Evolutionary conservation across 2,113 vertebrate genomes (phyloP).

Genomic region (Bufo bufo): DNA sequence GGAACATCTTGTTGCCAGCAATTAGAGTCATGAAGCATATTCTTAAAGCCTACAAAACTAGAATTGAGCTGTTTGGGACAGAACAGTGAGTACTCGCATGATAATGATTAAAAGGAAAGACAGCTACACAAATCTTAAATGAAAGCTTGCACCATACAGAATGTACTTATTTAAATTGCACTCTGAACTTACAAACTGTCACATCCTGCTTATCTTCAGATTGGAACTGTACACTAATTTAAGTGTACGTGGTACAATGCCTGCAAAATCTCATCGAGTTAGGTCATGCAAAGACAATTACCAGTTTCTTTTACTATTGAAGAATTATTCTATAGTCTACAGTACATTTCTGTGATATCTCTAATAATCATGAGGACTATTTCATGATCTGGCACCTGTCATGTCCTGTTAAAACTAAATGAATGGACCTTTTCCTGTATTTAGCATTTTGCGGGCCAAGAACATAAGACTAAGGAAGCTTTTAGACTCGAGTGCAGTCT

Average conservation of each 20-base stretch:
- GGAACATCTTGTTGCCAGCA: slow-evolving; percentile 44
- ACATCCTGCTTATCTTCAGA: slow-evolving; percentile 12
- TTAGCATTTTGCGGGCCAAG: too few relatives aligned
- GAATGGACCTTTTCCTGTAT: too few relatives aligned
- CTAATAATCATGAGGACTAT: too few relatives aligned
- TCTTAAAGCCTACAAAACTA: slow-evolving; percentile 14
- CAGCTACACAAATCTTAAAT: slow-evolving; percentile 48
- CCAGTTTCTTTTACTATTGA: background rate
- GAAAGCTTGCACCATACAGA: background rate
- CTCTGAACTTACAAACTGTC: slow-evolving; percentile 23
- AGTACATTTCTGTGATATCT: background rate
- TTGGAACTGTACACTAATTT: slow-evolving; percentile 24
- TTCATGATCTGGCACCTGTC: too few relatives aligned
- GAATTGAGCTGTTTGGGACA: background rate
- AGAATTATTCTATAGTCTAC: background rate
- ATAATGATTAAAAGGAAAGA: slow-evolving; percentile 48
- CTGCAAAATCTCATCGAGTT: background rate
- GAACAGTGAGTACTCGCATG: slow-evolving; percentile 8
- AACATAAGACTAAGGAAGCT: too few relatives aligned
- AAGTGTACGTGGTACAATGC: background rate
- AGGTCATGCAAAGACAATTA: background rate
- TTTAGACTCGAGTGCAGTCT: too few relatives aligned
- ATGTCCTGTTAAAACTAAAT: too few relatives aligned
- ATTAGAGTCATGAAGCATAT: slow-evolving; percentile 46
- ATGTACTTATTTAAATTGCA: slow-evolving; percentile 45